Evolutionary conservation across 2,797 vertebrate species (phyloP), one percentile per base, ranked within the genome.

Genomic region (Syngnathus rostellatus): DNA sequence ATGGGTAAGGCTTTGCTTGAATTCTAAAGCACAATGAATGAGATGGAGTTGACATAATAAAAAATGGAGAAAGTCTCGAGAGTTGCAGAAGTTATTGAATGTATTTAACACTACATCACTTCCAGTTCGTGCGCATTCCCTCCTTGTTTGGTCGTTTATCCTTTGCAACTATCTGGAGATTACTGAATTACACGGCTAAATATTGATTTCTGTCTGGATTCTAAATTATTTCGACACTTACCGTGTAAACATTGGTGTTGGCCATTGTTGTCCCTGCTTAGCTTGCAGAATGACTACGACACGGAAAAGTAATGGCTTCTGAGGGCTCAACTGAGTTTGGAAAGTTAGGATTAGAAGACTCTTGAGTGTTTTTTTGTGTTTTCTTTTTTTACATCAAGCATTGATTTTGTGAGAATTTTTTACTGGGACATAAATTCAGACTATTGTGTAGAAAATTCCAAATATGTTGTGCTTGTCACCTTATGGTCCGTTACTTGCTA

Each of bases 221-320:
- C 76, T 83, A 84, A 86, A 88, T 87, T 84, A 87, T 83, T 82
- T 80, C 77, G 79, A 83, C 77, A 79, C 82, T 86, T 81, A 74
- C 76, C 81, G 80, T 81, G 81, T 79, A 86, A 87, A 88, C 80
- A 80, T 78, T 77, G 17, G 50, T 54, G 37, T 12, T 65, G 72
- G 64, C 74, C 71, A 77, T 83, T 85, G 84, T 87, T 84, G 74
- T 79, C 76, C 80, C 80, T 84, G 83, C 82, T 85, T 84, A 80
- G 83, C 77, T 85, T 88, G 85, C 82, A 85, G 79, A 86, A 83
- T 73, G 71, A 71, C 77, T 63, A 72, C 78, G 77, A 72, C 77
- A 51, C 7, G 14, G 68, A 76, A 82, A 79, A 86, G 71, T 83
- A 88, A 86, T 85, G 68, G 75, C 74, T 81, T 71, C 76, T 57